Percentiles rank a stretch among this genome's conserved stretches.
phyloP scores from a whole-genome alignment of 2,113 vertebrate genomes.

The Rhagologus leucostigma region DNA sequence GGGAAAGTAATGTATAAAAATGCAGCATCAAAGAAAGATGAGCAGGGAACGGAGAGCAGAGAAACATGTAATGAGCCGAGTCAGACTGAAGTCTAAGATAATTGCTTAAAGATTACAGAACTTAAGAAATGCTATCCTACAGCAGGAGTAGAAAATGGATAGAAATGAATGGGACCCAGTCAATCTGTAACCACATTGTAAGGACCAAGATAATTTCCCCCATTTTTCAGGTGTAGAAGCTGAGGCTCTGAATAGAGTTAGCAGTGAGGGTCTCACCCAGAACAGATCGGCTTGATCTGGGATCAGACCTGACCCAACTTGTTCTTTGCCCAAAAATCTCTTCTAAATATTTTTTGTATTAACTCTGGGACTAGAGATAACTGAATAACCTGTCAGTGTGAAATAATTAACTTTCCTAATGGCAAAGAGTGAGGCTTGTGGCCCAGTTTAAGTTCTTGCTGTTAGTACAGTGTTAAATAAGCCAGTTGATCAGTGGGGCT shows the following conservation, averaged over 20 bases:
- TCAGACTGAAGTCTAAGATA: background rate
- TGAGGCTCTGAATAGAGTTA: background rate
- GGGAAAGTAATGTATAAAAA: background rate
- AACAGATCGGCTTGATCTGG: background rate
- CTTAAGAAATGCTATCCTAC: background rate
- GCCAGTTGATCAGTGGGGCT: slow-evolving; percentile 3
- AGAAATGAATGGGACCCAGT: background rate
- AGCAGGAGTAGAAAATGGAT: background rate
- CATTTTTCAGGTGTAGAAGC: background rate
- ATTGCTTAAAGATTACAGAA: slow-evolving; percentile 10
- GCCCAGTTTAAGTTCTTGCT: background rate
- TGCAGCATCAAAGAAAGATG: slow-evolving; percentile 20
- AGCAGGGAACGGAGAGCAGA: background rate
- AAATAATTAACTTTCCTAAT: background rate
- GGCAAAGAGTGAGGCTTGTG: background rate
- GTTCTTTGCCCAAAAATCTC: background rate
- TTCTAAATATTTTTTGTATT: background rate
- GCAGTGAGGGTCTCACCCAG: background rate
- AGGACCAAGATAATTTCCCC: background rate
- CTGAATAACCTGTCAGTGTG: background rate
- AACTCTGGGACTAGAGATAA: background rate
- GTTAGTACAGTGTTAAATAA: slow-evolving; percentile 11
- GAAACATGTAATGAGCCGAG: background rate
- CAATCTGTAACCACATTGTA: background rate
- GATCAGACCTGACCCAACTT: background rate